These are phyloP conservation scores for Cerceris rybyensis DNA, from an alignment of 2,888 invertebrate species.

Conservation along the genomic window DNA sequence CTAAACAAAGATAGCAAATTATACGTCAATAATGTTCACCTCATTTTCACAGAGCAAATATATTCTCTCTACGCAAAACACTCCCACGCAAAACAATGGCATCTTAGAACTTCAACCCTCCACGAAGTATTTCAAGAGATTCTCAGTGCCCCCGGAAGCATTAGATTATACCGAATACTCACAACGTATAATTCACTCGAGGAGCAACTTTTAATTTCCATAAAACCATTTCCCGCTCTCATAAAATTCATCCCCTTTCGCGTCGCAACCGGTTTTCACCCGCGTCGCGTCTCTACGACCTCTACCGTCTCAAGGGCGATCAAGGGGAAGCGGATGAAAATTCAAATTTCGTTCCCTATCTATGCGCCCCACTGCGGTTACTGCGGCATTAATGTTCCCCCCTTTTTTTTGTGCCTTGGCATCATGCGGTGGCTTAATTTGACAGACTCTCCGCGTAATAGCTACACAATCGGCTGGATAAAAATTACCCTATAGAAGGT, in stretches of 20 bases:
- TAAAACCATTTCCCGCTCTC: conserved; percentile 67
- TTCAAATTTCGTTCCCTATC: conserved; percentile 72
- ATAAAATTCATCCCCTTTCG: conserved; percentile 54
- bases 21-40: too few species aligned
- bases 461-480: neutral
- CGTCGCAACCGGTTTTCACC: conserved; percentile 10
- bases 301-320: neutral
- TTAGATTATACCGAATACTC: conserved; percentile 44
- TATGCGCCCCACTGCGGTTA: conserved; percentile 46
- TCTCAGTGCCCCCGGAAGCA: neutral
- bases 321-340: conserved; percentile 54
- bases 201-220: conserved; percentile 77
- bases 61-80: too few species aligned
- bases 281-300: conserved; percentile 1
- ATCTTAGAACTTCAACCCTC: too few species aligned
- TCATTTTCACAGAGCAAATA: too few species aligned
- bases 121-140: neutral
- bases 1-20: too few species aligned
- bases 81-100: too few species aligned
- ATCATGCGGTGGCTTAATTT: conserved; percentile 11
- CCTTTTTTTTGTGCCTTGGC: conserved; percentile 14
- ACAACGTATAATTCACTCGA: conserved; percentile 67
- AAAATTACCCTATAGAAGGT: neutral
- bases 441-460: neutral
- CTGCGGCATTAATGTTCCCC: conserved; percentile 66